Base-by-base conservation (phyloP, 2,113 vertebrate species). In the Hucho hucho region DNA sequence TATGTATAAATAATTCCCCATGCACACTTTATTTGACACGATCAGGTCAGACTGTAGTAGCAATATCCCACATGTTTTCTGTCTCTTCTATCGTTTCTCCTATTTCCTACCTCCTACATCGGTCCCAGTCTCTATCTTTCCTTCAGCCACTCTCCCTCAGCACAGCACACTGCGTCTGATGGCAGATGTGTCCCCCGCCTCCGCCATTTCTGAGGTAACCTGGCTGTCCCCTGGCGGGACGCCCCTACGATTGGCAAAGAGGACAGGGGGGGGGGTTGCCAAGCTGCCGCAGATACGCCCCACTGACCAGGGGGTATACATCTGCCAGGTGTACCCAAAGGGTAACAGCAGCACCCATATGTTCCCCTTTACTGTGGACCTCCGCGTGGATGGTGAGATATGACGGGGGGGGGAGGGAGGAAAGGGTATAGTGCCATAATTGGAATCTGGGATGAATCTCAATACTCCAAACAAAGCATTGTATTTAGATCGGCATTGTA, bases 331-430 rank as follows among this genome's bases (percentile, higher is more conserved):
- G 61, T 59, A 73, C 69, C 75, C 80, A 0, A 14, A 1, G 64
- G 81, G 85, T 1, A 86, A 78, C 66, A 75, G 75, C 77, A 82
- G 47, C 63, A 79, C 1, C 3, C 0, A 9, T 25, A 11, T 61
- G 2, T 89, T 87, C 68, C 1, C 75, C 47, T 90, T 89, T 86
- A 53, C 6, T 3, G 82, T 92, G 73, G 37, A 75, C 0, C 77
- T 93, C 29, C 70, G 16, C 2, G 76, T 93, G 63, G 74, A 86
- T 6, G 87, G 92, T 93, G 76, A 91, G 90, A 43, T 59, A 46
- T 58, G 65, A 49, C 4, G 11, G 26, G 69, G 22, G 64, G 65
- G 47, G 18, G 25, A 24, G 73, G 61, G 28, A 49, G n/a, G 83
- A 70, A 16, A 14, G 29, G 46, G 47, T 32, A 6, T 32, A 32